phyloP scores from a whole-genome alignment of 2,888 invertebrate species.

The Conchocele bisecta region DNA sequence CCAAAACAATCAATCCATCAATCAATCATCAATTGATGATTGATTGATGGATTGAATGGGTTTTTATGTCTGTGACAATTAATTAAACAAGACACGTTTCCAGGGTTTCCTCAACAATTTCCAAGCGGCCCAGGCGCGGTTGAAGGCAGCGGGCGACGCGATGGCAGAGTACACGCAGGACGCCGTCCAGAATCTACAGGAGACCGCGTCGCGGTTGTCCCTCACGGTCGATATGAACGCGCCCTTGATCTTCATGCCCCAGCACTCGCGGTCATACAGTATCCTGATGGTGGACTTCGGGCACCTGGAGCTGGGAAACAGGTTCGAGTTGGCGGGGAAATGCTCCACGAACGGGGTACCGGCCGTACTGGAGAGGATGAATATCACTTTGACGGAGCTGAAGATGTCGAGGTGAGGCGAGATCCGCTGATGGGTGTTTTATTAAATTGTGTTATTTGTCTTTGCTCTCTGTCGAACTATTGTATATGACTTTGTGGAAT shows the following conservation, averaged over 20 bases:
- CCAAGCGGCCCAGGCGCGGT: slow-evolving; percentile 93
- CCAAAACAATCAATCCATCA: no score
- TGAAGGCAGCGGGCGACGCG: slow-evolving; percentile 94
- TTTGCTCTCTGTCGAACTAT: no score
- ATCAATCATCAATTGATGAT: no score
- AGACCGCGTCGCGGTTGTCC: slow-evolving; percentile 86
- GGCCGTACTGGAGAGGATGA: slow-evolving; percentile 93
- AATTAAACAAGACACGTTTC: no score
- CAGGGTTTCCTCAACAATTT: slow-evolving; percentile 94
- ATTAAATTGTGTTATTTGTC: not conserved
- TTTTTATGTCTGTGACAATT: no score
- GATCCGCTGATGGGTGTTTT: no score
- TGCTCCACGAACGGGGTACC: slow-evolving; percentile 79
- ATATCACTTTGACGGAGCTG: slow-evolving; percentile 90
- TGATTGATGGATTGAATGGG: no score
- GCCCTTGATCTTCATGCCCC: slow-evolving; percentile 95
- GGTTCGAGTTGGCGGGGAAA: slow-evolving; percentile 84
- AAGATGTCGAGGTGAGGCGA: slow-evolving; percentile 87
- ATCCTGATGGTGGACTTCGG: slow-evolving; percentile 95
- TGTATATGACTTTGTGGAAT: no score
- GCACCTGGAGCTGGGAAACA: slow-evolving; percentile 89
- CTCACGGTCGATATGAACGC: slow-evolving; percentile 82
- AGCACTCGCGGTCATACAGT: slow-evolving; percentile 90
- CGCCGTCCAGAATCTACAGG: slow-evolving; percentile 91
- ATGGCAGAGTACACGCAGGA: slow-evolving; percentile 95